Percentiles rank a stretch among this genome's conserved stretches.
Conservation (phyloP, 2,888 invertebrate genomes). For the Eremobia ochroleuca region DNA sequence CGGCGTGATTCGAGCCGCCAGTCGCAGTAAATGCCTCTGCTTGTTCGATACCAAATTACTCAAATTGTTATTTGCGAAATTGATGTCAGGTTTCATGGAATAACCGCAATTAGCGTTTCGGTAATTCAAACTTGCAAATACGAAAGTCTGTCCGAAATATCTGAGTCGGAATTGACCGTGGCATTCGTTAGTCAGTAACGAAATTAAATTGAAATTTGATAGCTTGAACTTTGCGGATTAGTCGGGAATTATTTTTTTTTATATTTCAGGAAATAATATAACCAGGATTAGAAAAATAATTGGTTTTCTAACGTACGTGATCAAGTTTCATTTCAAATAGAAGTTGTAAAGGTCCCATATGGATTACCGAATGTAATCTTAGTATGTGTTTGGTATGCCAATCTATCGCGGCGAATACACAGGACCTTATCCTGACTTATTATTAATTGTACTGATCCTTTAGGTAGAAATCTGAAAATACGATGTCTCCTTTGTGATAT, state of each 20-base stretch:
- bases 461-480: constrained; percentile 26
- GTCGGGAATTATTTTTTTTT: constrained; percentile 27
- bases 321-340: constrained; percentile 29
- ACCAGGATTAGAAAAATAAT: constrained; percentile 27
- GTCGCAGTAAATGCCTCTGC: constrained; percentile 54
- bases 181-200: constrained; percentile 47
- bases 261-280: constrained; percentile 13
- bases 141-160: constrained; percentile 60
- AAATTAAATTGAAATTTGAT: constrained; percentile 47
- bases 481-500: constrained; percentile 37
- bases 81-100: constrained; percentile 75
- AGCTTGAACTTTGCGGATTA: constrained; percentile 45
- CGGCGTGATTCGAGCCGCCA: constrained; percentile 55
- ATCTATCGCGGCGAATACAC: constrained; percentile 22
- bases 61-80: constrained; percentile 79
- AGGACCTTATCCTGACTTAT: constrained; percentile 41
- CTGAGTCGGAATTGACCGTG: constrained; percentile 54
- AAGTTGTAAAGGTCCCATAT: constrained; percentile 33
- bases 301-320: constrained; percentile 34
- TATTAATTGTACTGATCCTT: constrained; percentile 10
- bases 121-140: constrained; percentile 74
- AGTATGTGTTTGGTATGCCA: constrained; percentile 39
- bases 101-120: constrained; percentile 73
- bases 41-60: constrained; percentile 73
- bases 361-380: constrained; percentile 33